Percentiles rank a stretch among this genome's conserved stretches.
Conservation (phyloP, 2,113 vertebrate species). For the Dermatemys mawii region DNA sequence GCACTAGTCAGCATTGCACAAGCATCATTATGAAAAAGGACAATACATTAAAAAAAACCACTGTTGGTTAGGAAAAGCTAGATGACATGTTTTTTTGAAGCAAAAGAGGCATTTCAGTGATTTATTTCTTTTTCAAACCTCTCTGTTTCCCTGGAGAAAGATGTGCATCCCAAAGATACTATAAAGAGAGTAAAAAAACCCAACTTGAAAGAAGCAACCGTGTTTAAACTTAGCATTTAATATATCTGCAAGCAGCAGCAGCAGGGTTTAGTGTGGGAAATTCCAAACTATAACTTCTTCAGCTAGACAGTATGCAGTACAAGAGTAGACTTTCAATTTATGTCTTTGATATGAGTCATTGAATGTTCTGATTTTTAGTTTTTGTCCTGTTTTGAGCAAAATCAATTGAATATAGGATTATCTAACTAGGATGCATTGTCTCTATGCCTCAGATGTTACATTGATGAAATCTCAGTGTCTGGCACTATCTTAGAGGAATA, state of each 20-base stretch:
- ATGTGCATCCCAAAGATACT: conserved; percentile 48
- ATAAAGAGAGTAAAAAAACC: conserved; percentile 38
- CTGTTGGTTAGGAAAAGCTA: conserved; percentile 22
- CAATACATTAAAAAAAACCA: neutral
- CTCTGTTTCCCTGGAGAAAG: conserved; percentile 31
- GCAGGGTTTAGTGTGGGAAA: conserved; percentile 31
- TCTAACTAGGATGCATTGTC: conserved; percentile 40
- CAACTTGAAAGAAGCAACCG: conserved; percentile 45
- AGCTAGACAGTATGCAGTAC: conserved; percentile 46
- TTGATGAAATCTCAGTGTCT: conserved; percentile 68
- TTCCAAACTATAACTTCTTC: conserved; percentile 58
- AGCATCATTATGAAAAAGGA: neutral
- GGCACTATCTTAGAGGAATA: conserved; percentile 67
- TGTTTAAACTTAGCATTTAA: conserved; percentile 59
- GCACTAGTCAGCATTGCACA: conserved; percentile 10
- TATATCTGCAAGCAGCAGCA: conserved; percentile 57
- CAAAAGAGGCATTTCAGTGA: neutral
- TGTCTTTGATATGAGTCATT: conserved; percentile 61
- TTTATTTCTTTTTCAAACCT: conserved; percentile 35
- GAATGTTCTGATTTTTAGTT: conserved; percentile 62
- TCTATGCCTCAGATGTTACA: conserved; percentile 58
- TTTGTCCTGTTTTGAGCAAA: conserved; percentile 67
- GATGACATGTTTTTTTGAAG: conserved; percentile 23
- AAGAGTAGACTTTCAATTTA: conserved; percentile 69
- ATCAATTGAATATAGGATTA: conserved; percentile 57